phyloP scores from a whole-genome alignment of 2,113 vertebrate species.

The Oenanthe oenanthe region DNA sequence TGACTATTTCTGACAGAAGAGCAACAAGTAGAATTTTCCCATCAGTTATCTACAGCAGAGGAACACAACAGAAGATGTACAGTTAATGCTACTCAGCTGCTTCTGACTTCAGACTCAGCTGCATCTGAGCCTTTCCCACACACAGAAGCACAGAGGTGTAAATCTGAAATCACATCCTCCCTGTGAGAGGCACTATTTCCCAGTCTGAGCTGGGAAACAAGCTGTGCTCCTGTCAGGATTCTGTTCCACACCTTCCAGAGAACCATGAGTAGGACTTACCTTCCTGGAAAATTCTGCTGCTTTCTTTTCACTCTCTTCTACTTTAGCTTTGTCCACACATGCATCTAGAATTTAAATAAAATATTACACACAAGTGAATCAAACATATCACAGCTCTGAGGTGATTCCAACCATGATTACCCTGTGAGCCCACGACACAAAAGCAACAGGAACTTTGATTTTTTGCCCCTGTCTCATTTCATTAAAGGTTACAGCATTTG shows the following conservation, averaged over 20 bases:
- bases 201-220: neutral
- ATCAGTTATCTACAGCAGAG: neutral
- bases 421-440: neutral
- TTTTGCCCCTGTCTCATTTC: neutral
- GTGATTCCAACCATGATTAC: neutral
- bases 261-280: slow-evolving; percentile 76
- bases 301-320: slow-evolving; percentile 95
- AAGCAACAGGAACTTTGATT: neutral
- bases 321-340: slow-evolving; percentile 94
- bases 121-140: neutral
- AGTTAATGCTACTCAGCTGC: neutral
- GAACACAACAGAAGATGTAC: neutral
- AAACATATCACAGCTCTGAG: neutral
- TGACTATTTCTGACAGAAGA: neutral
- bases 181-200: neutral
- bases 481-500: neutral
- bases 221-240: neutral
- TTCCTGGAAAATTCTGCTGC: slow-evolving; percentile 94
- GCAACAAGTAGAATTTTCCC: neutral
- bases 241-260: neutral
- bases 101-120: neutral
- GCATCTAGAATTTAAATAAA: slow-evolving; percentile 79
- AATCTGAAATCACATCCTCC: neutral
- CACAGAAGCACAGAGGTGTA: neutral
- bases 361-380: neutral